Conservation (phyloP, 64 coral and sea anemone species). For the Cladopsammia gracilis region DNA sequence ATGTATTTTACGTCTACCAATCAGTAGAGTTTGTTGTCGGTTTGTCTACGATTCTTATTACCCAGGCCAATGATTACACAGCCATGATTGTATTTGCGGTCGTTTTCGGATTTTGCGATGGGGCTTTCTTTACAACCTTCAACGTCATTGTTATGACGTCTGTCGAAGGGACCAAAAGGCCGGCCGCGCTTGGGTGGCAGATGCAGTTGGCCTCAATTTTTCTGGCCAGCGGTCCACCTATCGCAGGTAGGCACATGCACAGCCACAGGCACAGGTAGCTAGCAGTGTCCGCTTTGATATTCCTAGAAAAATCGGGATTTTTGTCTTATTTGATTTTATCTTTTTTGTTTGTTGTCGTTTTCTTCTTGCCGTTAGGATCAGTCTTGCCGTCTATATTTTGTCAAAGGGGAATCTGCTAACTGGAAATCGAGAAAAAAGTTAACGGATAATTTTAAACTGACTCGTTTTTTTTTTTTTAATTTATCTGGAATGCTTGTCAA, state of each 20-base stretch:
- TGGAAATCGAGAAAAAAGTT: too few relatives aligned
- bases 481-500: too few relatives aligned
- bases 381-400: too few relatives aligned
- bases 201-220: not conserved
- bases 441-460: too few relatives aligned
- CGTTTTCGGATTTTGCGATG: slow-evolving; percentile 1
- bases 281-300: too few relatives aligned
- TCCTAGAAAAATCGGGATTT: too few relatives aligned
- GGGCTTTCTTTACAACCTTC: not conserved
- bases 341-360: too few relatives aligned
- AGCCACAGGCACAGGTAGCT: too few relatives aligned
- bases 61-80: not conserved
- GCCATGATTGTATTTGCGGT: not conserved
- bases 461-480: too few relatives aligned
- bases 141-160: not conserved
- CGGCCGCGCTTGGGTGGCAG: not conserved
- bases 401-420: too few relatives aligned
- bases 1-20: not conserved
- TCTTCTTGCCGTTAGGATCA: too few relatives aligned
- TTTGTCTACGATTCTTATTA: not conserved
- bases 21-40: not conserved
- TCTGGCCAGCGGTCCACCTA: not conserved
- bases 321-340: too few relatives aligned
- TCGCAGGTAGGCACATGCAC: not conserved
- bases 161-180: not conserved